Evolutionary conservation across 2,888 invertebrate genomes (phyloP).

Genomic region (Catocala sponsa): DNA sequence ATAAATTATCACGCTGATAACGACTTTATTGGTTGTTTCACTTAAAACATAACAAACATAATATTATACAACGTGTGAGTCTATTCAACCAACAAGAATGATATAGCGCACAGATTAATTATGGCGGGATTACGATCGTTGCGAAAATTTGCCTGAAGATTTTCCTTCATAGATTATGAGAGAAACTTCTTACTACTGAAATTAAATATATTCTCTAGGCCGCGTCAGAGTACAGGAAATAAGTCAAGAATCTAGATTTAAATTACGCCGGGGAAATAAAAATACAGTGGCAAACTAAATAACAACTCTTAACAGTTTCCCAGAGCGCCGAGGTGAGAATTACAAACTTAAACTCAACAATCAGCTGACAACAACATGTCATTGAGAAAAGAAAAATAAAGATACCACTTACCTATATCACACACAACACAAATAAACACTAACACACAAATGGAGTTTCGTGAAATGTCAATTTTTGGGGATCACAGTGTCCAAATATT

Average conservation of each 20-base stretch:
- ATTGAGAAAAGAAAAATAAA: slow-evolving; percentile 22
- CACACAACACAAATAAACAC: slow-evolving; percentile 52
- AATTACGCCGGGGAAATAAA: background rate
- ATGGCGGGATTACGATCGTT: slow-evolving; percentile 31
- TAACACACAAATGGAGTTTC: slow-evolving; percentile 45
- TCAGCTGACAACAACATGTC: slow-evolving; percentile 43
- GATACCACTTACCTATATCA: slow-evolving; percentile 47
- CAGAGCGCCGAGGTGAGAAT: slow-evolving; percentile 7
- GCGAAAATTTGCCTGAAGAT: slow-evolving; percentile 15
- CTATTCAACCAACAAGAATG: slow-evolving; percentile 26
- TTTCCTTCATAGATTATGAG: slow-evolving; percentile 17
- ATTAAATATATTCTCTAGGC: slow-evolving; percentile 1
- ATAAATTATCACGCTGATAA: slow-evolving; percentile 45
- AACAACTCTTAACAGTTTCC: slow-evolving; percentile 3
- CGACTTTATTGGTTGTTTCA: slow-evolving; percentile 26
- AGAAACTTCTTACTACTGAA: background rate
- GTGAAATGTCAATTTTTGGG: slow-evolving; percentile 37
- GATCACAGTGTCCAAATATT: slow-evolving; percentile 37
- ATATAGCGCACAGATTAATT: slow-evolving; percentile 40
- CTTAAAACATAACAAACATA: slow-evolving; percentile 28
- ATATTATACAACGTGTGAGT: slow-evolving; percentile 23
- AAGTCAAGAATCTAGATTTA: background rate
- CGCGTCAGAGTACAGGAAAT: background rate
- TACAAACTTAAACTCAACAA: slow-evolving; percentile 24
- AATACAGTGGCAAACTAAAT: slow-evolving; percentile 4